phyloP scores from a whole-genome alignment of 2,113 vertebrate genomes.

The Pogonocichla stellata region DNA sequence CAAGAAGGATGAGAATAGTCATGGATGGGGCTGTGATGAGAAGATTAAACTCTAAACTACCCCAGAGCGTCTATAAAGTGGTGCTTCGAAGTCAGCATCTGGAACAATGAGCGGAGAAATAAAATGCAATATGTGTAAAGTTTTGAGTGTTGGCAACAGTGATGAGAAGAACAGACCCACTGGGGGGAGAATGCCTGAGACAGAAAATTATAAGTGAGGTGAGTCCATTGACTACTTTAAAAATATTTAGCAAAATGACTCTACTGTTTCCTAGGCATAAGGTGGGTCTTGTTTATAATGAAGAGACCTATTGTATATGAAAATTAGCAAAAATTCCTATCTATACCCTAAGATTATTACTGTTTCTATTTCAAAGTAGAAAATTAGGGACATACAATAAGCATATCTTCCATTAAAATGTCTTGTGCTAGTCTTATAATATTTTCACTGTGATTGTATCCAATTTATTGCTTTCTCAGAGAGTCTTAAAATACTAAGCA shows the following conservation, averaged over 20 bases:
- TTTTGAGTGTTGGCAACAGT: neutral
- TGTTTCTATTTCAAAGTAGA: neutral
- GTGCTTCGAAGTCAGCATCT: neutral
- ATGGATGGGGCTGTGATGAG: neutral
- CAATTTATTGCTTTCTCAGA: neutral
- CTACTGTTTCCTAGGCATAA: neutral
- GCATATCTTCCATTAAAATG: neutral
- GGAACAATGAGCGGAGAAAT: neutral
- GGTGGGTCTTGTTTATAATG: neutral
- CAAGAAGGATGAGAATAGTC: neutral
- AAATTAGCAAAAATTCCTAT: neutral
- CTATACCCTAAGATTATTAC: neutral
- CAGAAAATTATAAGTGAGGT: neutral
- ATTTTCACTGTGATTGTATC: neutral
- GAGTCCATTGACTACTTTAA: neutral
- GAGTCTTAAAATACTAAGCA: neutral
- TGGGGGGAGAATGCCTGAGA: neutral
- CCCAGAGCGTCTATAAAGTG: neutral
- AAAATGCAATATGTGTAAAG: neutral
- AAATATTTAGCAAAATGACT: neutral
- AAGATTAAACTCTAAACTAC: slow-evolving; percentile 8
- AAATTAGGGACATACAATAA: neutral
- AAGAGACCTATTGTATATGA: neutral
- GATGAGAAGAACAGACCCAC: neutral
- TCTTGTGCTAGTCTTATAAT: neutral